These are phyloP conservation scores for Stichopus horrens DNA, from an alignment of 53 echinoderm and acorn worm species.

Conservation along the genomic window DNA sequence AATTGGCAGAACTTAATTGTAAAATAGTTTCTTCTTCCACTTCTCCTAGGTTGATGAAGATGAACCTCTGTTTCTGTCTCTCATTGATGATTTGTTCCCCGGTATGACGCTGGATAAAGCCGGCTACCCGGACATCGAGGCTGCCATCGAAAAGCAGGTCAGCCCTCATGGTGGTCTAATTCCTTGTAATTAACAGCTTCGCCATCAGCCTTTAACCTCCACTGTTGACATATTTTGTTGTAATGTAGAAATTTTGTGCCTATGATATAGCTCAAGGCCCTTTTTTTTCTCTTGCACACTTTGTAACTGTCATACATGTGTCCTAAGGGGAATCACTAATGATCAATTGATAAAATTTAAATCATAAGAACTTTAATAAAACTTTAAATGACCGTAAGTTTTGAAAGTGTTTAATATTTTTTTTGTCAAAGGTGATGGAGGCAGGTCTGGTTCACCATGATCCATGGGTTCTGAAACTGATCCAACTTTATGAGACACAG, in stretches of 20 bases:
- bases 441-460: conserved; percentile 87
- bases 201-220: too few species aligned
- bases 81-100: conserved; percentile 99
- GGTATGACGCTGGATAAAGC: conserved; percentile 98
- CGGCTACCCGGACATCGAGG: conserved; percentile 93
- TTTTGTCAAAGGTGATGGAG: conserved; percentile 66
- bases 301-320: too few species aligned
- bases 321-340: too few species aligned
- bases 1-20: too few species aligned
- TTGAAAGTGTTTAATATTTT: neutral
- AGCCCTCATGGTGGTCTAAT: neutral
- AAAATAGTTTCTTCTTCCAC: neutral
- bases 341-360: too few species aligned
- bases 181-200: too few species aligned
- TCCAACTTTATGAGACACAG: conserved; percentile 96
- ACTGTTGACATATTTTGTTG: too few species aligned
- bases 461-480: conserved; percentile 94
- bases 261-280: too few species aligned
- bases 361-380: too few species aligned
- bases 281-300: too few species aligned
- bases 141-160: conserved; percentile 96
- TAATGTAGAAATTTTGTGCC: too few species aligned
- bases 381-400: neutral
- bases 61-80: conserved; percentile 94
- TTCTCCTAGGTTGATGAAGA: conserved; percentile 90